A percentile compares a stretch with the other conserved stretches of the same genome.
Conservation (phyloP, 2,113 vertebrate genomes). For the Catharus fuscescens region DNA sequence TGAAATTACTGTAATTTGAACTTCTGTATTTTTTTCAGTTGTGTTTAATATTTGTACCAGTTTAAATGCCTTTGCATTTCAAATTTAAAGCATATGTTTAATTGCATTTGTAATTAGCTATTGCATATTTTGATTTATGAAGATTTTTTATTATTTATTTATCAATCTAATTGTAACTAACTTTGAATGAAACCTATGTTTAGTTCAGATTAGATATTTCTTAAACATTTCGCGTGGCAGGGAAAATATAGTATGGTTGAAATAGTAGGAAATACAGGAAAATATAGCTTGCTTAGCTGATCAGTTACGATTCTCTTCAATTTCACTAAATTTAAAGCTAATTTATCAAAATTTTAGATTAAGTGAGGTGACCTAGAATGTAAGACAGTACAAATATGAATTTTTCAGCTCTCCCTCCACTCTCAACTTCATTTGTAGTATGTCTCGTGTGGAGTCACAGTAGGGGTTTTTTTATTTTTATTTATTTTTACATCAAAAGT, state of each 20-base stretch:
- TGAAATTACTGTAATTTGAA: too few species aligned
- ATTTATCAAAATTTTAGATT: neutral
- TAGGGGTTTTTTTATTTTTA: neutral
- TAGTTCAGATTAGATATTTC: neutral
- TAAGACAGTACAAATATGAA: neutral
- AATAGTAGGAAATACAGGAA: neutral
- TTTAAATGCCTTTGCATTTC: neutral
- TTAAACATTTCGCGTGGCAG: neutral
- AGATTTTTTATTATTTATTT: neutral
- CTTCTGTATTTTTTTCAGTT: neutral
- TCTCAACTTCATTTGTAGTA: neutral
- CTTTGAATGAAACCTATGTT: neutral
- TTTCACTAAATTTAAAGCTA: neutral
- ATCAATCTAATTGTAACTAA: neutral
- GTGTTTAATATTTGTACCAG: neutral
- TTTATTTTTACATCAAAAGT: conserved; percentile 44
- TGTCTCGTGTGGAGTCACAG: neutral
- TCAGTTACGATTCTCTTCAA: neutral
- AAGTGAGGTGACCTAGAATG: neutral
- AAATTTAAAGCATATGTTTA: neutral
- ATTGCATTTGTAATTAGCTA: neutral
- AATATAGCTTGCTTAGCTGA: neutral
- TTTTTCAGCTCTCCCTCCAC: neutral
- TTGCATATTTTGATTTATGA: neutral
- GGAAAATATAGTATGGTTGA: neutral